Base-by-base conservation (phyloP, 2,888 invertebrate species). In the Morpho deidamia region DNA sequence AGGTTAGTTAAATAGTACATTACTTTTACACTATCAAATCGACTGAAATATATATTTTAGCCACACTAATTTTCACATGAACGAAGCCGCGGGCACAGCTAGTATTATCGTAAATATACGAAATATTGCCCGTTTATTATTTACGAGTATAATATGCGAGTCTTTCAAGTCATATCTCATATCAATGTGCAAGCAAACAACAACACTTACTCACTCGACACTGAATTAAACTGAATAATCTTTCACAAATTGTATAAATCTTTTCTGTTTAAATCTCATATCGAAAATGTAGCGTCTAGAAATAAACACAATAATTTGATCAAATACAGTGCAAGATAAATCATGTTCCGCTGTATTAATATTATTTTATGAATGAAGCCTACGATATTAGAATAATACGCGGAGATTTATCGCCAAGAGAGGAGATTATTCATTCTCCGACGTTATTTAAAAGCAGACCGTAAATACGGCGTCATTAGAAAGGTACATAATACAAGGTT, bases 311-410 rank as follows among this genome's bases (percentile, higher is more conserved):
- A 54, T 57, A 57, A 57, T 51, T 39, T 51, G 47, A 47, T 41
- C 45, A 40, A 55, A 51, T 47, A 47, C 48, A 54, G 51, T 44
- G 23, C 45, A 39, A 44, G 58, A 58, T 58, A 58, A 58, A 58
- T 58, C 51, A 58, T 44, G 44, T 45, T 51, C 42, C 54, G 44
- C 48, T 14, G 45, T 51, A 44, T 54, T 58, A 58, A 58, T 58
- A 58, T 55, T 52, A 50, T 55, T 58, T 58, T 58, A 52, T 58
- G 58, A 58, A 55, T 55, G 58, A 58, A 58, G 46, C 49, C 43
- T 40, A 47, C 7, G 49, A 52, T 58, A 55, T 58, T 55, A 50
- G 49, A 58, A 55, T 58, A 55, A 55, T 58, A 52, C 55, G 40
- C 10, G 23, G 38, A 52, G 55, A 58, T 55, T 58, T 58, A 58